Evolutionary conservation across 2,797 vertebrate species (phyloP).

Genomic region (Crossoptilon crossoptilon): DNA sequence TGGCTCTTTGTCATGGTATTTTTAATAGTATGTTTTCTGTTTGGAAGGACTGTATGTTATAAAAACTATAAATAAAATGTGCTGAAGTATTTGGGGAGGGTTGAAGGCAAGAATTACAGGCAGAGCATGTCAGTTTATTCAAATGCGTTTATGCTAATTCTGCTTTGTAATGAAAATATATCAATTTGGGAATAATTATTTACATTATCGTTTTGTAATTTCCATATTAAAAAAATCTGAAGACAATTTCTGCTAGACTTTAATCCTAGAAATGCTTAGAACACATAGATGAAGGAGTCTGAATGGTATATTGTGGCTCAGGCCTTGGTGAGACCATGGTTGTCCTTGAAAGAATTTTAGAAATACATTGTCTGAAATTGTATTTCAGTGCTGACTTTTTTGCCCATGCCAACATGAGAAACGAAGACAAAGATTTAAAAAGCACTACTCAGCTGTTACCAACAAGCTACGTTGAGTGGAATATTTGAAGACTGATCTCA

Average conservation of each 20-base stretch:
- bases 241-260: neutral
- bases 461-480: neutral
- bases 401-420: neutral
- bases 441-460: neutral
- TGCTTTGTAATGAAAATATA: neutral
- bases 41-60: neutral
- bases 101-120: neutral
- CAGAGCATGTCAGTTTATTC: slow-evolving; percentile 1
- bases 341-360: neutral
- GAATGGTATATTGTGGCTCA: neutral
- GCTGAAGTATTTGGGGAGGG: neutral
- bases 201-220: neutral
- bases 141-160: neutral
- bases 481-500: neutral
- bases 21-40: neutral
- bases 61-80: neutral
- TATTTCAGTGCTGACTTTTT: neutral
- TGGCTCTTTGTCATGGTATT: neutral
- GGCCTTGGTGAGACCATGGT: neutral
- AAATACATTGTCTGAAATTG: neutral
- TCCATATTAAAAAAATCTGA: neutral
- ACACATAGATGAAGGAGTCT: neutral
- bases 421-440: neutral
- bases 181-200: neutral
- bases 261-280: neutral